These are phyloP conservation scores for Antechinus flavipes DNA, from an alignment of 2,113 vertebrate species.

Conservation along the genomic window DNA sequence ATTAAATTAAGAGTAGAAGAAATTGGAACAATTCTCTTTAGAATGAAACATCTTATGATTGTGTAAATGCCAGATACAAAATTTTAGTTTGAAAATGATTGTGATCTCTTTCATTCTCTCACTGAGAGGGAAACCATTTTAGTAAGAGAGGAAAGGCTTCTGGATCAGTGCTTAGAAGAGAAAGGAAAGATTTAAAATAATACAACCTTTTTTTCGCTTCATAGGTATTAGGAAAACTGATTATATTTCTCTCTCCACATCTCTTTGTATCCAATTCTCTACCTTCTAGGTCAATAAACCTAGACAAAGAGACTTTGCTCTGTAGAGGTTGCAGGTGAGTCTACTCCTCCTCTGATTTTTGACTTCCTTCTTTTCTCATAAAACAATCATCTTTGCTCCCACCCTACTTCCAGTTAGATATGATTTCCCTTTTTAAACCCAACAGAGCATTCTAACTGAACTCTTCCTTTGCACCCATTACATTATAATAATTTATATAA, in stretches of 20 bases:
- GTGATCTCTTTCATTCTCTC: slow-evolving; percentile 53
- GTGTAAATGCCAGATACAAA: slow-evolving; percentile 61
- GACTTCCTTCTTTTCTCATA: not conserved
- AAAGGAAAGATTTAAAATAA: slow-evolving; percentile 67
- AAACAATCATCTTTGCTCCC: not conserved
- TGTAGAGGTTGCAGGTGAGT: not conserved
- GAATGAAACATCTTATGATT: slow-evolving; percentile 62
- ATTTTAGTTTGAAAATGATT: slow-evolving; percentile 53
- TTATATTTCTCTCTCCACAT: slow-evolving; percentile 82
- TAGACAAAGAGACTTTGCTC: slow-evolving; percentile 71
- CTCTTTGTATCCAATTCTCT: slow-evolving; percentile 80
- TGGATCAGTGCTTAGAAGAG: slow-evolving; percentile 69
- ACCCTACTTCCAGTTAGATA: not conserved
- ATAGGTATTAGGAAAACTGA: slow-evolving; percentile 72
- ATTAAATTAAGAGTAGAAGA: slow-evolving; percentile 52
- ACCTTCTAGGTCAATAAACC: slow-evolving; percentile 77
- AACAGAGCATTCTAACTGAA: not conserved
- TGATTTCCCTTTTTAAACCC: not conserved
- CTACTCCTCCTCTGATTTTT: not conserved
- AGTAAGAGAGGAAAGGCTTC: slow-evolving; percentile 55
- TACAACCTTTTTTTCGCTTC: slow-evolving; percentile 68
- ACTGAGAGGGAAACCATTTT: slow-evolving; percentile 62
- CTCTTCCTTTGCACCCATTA: not conserved
- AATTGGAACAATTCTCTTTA: slow-evolving; percentile 64
- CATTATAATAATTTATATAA: not conserved